Conservation (phyloP, 2,797 vertebrate species). For the Schizopygopsis malacanthus region DNA sequence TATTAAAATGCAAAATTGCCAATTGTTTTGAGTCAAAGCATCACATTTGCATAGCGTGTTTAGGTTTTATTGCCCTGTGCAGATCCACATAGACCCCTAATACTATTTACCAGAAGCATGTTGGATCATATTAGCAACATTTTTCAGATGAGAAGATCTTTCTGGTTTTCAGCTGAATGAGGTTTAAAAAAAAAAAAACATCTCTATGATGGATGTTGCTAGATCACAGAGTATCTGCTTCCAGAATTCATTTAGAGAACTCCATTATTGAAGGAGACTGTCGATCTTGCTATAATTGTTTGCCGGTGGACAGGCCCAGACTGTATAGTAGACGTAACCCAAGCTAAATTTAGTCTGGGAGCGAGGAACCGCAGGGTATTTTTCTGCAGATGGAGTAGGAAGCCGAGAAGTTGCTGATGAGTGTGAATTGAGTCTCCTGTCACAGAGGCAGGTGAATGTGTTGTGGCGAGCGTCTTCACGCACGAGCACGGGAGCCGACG, state of each 20-base stretch:
- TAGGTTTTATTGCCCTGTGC: not conserved
- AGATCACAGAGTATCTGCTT: constrained; percentile 27
- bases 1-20: not conserved
- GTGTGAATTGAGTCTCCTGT: constrained; percentile 60
- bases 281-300: constrained; percentile 38
- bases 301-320: constrained; percentile 23
- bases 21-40: not conserved
- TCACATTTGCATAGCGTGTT: not conserved
- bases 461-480: constrained; percentile 26
- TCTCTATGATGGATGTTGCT: constrained; percentile 25
- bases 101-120: not conserved
- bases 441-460: constrained; percentile 58
- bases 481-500: constrained; percentile 3
- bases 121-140: not conserved
- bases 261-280: constrained; percentile 54
- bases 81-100: not conserved
- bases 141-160: constrained; percentile 9
- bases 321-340: constrained; percentile 39
- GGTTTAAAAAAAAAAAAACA: not conserved
- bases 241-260: constrained; percentile 43
- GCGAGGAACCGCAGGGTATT: constrained; percentile 27
- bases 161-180: not conserved
- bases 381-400: constrained; percentile 58
- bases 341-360: constrained; percentile 54
- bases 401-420: constrained; percentile 51